Evolutionary conservation across 1,140 invertebrate species (phyloP).

Genomic region (Drosophila mojavensis): DNA sequence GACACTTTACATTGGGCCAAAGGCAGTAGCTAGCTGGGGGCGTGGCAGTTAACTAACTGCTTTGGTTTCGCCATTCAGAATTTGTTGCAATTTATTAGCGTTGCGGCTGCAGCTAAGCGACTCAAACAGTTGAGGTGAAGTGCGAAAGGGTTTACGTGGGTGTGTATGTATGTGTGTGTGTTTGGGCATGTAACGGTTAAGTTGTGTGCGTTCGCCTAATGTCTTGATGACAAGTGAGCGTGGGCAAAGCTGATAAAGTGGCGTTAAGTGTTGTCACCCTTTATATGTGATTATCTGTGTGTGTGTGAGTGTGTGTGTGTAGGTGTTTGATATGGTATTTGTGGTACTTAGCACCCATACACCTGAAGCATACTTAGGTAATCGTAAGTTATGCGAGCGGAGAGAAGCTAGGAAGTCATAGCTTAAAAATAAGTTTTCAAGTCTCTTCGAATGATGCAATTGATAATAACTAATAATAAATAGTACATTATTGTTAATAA

Average conservation of each 20-base stretch:
- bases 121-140: neutral
- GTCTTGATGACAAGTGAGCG: constrained; percentile 60
- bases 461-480: no score
- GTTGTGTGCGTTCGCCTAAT: constrained; percentile 38
- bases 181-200: neutral
- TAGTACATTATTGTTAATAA: no score
- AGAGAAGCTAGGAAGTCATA: no score
- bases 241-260: constrained; percentile 53
- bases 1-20: constrained; percentile 51
- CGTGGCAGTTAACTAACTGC: neutral
- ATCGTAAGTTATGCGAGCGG: no score
- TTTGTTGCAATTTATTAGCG: constrained; percentile 74
- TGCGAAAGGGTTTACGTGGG: neutral
- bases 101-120: constrained; percentile 18
- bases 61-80: constrained; percentile 36
- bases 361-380: no score
- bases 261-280: constrained; percentile 62
- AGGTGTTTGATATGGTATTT: neutral
- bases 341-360: neutral
- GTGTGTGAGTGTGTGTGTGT: neutral
- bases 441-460: no score
- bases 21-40: neutral
- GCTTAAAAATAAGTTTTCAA: no score
- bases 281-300: constrained; percentile 5
- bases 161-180: constrained; percentile 5